Evolutionary conservation across 2,888 invertebrate species (phyloP).

Genomic region (Pasiphila rectangulata): DNA sequence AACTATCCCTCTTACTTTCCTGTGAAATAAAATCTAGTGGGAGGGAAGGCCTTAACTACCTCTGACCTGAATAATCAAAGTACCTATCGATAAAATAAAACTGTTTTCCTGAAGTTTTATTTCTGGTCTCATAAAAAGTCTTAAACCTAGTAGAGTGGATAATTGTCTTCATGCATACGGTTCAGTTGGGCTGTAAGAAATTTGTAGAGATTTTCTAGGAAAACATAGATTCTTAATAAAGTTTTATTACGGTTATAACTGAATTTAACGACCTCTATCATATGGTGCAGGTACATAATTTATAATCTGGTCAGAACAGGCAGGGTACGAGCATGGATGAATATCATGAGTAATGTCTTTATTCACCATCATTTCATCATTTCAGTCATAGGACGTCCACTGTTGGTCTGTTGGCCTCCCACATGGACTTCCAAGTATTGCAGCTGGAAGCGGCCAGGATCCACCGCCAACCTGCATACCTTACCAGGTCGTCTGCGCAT

Average conservation of each 20-base stretch:
- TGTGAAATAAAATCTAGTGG: slow-evolving; percentile 50
- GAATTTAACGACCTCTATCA: no score
- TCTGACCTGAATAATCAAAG: slow-evolving; percentile 51
- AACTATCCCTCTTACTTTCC: slow-evolving; percentile 24
- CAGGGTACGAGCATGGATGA: no score
- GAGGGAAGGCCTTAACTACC: slow-evolving; percentile 40
- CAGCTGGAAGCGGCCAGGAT: no score
- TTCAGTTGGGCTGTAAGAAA: neutral
- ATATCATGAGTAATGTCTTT: no score
- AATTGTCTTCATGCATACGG: slow-evolving; percentile 1
- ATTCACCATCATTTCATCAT: no score
- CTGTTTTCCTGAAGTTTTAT: slow-evolving; percentile 32
- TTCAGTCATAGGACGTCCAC: no score
- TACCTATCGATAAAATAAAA: slow-evolving; percentile 41
- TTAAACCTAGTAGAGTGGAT: slow-evolving; percentile 20
- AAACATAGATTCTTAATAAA: neutral
- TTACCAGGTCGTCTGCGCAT: no score
- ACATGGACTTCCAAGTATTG: no score
- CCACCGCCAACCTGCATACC: no score
- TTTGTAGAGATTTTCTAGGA: neutral
- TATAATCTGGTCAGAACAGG: no score
- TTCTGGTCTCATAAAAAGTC: slow-evolving; percentile 25
- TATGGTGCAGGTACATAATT: no score
- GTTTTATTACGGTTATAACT: neutral
- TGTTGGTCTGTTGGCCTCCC: no score